These are phyloP conservation scores for Parazoanthus atlanticus DNA, from an alignment of 92 coral and sea anemone genomes.

Conservation along the genomic window DNA sequence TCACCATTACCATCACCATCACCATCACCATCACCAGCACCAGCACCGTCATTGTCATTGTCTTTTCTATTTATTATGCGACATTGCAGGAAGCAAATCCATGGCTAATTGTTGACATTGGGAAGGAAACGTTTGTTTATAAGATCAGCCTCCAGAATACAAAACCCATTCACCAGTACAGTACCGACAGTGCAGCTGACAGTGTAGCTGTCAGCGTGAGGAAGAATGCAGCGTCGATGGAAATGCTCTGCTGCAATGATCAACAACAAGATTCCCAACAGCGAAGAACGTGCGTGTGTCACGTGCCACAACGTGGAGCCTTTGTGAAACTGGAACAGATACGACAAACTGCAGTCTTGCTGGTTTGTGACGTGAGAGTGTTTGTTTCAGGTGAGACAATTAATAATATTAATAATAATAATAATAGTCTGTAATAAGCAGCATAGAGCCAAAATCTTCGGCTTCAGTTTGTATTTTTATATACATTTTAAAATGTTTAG, in stretches of 20 bases:
- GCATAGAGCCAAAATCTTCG: too few relatives aligned
- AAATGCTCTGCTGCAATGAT: neutral
- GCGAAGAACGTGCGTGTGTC: neutral
- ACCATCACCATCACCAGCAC: neutral
- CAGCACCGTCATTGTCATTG: neutral
- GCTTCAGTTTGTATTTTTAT: too few relatives aligned
- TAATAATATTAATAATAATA: neutral
- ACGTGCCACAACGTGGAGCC: neutral
- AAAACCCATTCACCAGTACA: neutral
- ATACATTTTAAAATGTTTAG: too few relatives aligned
- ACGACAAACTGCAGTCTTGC: neutral
- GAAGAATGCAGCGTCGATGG: neutral
- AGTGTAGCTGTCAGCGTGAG: neutral
- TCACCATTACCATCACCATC: neutral
- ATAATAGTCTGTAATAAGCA: neutral
- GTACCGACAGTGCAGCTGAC: neutral
- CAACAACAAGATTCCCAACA: neutral
- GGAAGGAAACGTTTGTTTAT: neutral
- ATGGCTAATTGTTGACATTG: neutral
- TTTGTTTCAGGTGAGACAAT: constrained; percentile 5
- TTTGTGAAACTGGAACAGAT: neutral
- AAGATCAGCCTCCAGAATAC: neutral
- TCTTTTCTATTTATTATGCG: neutral
- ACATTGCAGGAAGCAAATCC: neutral
- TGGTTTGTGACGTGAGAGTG: constrained; percentile 6